A percentile compares a stretch with the other conserved stretches of the same genome.
phyloP scores from a whole-genome alignment of 35 echinoderm and acorn worm species.

The Patiria miniata region DNA sequence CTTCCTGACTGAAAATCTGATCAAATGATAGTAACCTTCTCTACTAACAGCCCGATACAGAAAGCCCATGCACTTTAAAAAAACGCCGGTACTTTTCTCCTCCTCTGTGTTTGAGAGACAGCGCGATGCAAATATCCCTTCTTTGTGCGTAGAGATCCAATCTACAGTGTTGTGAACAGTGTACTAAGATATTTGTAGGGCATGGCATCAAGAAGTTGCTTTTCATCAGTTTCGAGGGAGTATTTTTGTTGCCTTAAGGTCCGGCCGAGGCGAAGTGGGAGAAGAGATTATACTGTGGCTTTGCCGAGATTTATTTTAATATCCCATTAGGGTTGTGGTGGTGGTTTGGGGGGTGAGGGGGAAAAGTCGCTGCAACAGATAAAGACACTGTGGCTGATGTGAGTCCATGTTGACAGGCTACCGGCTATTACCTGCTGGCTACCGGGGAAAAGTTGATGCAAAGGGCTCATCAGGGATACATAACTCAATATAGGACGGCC shows the following conservation, averaged over 20 bases:
- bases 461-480: background rate
- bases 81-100: background rate
- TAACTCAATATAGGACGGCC: conserved; percentile 4
- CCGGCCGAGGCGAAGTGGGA: background rate
- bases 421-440: background rate
- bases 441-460: background rate
- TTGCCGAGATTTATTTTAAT: conserved; percentile 25
- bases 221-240: conserved; percentile 1
- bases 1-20: background rate
- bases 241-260: background rate
- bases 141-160: background rate
- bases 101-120: background rate
- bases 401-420: conserved; percentile 12
- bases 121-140: background rate
- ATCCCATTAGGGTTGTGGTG: conserved; percentile 28
- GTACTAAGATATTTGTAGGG: background rate
- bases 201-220: background rate
- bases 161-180: background rate
- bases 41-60: background rate
- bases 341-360: background rate
- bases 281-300: background rate
- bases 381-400: background rate
- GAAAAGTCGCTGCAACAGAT: conserved; percentile 5
- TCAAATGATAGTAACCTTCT: background rate
- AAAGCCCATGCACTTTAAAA: background rate